phyloP scores from a whole-genome alignment of 1,140 invertebrate genomes.

The Maniola jurtina region DNA sequence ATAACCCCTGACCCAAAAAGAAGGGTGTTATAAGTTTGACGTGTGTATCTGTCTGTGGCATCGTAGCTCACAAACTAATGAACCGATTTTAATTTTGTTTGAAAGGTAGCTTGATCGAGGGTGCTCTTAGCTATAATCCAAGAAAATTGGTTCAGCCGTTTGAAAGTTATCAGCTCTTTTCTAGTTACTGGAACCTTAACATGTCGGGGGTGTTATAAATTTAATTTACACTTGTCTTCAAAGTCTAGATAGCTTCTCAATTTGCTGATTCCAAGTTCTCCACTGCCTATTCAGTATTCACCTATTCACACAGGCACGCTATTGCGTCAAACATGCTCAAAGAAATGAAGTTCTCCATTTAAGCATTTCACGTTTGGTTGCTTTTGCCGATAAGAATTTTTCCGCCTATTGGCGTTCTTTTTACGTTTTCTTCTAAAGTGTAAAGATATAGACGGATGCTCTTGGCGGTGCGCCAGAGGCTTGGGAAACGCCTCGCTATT shows the following conservation, averaged over 20 bases:
- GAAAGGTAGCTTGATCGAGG: too few species aligned
- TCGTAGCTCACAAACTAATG: too few species aligned
- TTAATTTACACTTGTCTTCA: not conserved
- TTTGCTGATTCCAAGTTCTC: not conserved
- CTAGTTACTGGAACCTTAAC: too few species aligned
- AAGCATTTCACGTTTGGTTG: slow-evolving; percentile 5
- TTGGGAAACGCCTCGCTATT: slow-evolving; percentile 37
- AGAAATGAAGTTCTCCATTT: not conserved
- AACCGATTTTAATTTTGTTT: too few species aligned
- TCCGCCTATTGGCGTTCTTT: slow-evolving; percentile 31
- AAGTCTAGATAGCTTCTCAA: not conserved
- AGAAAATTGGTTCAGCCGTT: too few species aligned
- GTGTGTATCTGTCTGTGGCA: too few species aligned
- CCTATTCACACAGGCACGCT: not conserved
- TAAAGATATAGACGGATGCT: slow-evolving; percentile 37
- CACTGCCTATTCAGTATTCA: not conserved
- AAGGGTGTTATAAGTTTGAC: too few species aligned
- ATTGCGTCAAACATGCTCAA: not conserved
- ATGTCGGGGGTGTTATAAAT: too few species aligned
- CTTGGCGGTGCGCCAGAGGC: slow-evolving; percentile 44
- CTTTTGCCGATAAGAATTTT: slow-evolving; percentile 30
- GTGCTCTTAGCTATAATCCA: too few species aligned
- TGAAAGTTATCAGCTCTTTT: too few species aligned
- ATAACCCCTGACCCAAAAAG: too few species aligned
- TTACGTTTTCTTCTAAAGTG: slow-evolving; percentile 39